A percentile compares a stretch with the other conserved stretches of the same genome.
phyloP scores from a whole-genome alignment of 2,113 vertebrate species.

The Gymnobelideus leadbeateri region DNA sequence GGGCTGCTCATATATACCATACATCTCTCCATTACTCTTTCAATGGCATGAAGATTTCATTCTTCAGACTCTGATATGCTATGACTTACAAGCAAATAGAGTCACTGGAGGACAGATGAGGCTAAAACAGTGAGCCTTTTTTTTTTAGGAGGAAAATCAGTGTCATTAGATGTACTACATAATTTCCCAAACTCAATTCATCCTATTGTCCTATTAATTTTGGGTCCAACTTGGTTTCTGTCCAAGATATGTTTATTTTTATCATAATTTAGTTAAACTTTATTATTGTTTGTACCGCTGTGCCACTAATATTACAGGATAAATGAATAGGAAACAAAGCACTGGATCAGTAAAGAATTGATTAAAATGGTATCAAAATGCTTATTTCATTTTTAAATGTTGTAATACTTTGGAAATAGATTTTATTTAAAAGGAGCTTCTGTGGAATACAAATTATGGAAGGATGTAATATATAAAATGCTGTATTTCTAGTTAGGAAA shows the following conservation, averaged over 20 bases:
- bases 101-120: neutral
- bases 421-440: conserved; percentile 70
- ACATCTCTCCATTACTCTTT: neutral
- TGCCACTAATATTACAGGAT: neutral
- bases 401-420: conserved; percentile 22
- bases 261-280: neutral
- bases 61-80: neutral
- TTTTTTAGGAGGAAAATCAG: neutral
- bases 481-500: neutral
- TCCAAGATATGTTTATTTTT: neutral
- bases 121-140: neutral
- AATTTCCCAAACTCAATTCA: neutral
- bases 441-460: conserved; percentile 62
- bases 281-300: neutral
- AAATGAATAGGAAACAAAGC: conserved; percentile 9
- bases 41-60: neutral
- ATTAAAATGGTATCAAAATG: neutral
- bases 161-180: neutral
- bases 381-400: neutral
- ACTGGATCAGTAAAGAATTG: neutral
- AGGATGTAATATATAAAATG: neutral
- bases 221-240: neutral
- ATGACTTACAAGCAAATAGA: neutral
- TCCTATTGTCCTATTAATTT: neutral
- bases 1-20: neutral